phyloP scores from a whole-genome alignment of 2,113 vertebrate genomes.

The Dinomys branickii region DNA sequence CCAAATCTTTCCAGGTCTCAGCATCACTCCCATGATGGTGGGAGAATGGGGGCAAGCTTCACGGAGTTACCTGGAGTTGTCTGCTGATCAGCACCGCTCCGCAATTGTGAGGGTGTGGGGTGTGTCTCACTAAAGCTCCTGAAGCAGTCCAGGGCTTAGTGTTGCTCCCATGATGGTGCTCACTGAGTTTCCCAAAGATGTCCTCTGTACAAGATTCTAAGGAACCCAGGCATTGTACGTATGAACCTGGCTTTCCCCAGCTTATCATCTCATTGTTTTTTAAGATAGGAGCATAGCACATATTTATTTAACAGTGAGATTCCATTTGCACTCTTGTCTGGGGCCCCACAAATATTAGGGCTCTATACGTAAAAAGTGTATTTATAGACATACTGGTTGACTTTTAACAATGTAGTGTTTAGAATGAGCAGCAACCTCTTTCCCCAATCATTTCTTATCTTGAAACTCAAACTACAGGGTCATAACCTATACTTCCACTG shows the following conservation, averaged over 20 bases:
- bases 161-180: too few relatives aligned
- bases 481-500: not conserved
- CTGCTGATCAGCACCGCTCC: too few relatives aligned
- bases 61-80: too few relatives aligned
- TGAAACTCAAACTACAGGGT: not conserved
- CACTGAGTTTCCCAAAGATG: too few relatives aligned
- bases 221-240: not conserved
- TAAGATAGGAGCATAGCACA: not conserved
- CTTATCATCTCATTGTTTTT: not conserved
- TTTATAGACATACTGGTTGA: not conserved
- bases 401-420: not conserved
- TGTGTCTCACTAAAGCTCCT: too few relatives aligned
- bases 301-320: not conserved
- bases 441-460: not conserved
- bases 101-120: too few relatives aligned
- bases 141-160: too few relatives aligned
- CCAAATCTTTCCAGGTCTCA: too few relatives aligned
- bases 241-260: not conserved
- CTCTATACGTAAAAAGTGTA: not conserved
- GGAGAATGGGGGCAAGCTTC: too few relatives aligned
- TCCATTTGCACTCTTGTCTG: not conserved
- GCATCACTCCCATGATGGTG: too few relatives aligned
- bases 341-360: not conserved
- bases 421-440: not conserved
- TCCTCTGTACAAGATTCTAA: not conserved